Evolutionary conservation across 2,888 invertebrate species (phyloP).

Genomic region (Cheilosia variabilis): DNA sequence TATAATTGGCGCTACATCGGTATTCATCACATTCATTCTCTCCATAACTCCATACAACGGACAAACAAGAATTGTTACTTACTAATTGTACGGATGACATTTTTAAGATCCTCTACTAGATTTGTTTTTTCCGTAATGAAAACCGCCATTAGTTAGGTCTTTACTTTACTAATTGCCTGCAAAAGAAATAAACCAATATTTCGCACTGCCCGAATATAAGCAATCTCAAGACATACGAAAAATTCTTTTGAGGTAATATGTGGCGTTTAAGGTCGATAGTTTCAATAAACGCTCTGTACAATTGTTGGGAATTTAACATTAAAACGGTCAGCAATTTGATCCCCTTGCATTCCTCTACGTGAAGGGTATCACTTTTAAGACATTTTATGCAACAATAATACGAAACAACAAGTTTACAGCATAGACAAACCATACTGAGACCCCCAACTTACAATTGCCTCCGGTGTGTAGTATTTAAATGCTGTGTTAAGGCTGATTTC

Average conservation of each 20-base stretch:
- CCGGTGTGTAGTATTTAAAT: too few species aligned
- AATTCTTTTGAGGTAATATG: conserved; percentile 20
- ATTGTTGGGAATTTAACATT: conserved; percentile 40
- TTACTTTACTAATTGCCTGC: conserved; percentile 32
- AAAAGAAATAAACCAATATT: neutral
- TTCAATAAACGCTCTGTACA: conserved; percentile 33
- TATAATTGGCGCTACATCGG: conserved; percentile 1
- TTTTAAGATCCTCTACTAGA: conserved; percentile 16
- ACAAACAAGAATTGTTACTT: too few species aligned
- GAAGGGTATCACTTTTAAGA: conserved; percentile 19
- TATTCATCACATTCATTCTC: conserved; percentile 20
- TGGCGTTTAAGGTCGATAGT: conserved; percentile 16
- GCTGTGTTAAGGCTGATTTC: too few species aligned
- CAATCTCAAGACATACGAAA: conserved; percentile 7
- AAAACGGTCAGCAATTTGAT: conserved; percentile 25
- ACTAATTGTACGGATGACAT: neutral
- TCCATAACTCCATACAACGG: too few species aligned
- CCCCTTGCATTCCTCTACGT: conserved; percentile 48
- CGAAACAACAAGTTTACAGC: too few species aligned
- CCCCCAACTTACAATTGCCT: too few species aligned
- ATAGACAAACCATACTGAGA: too few species aligned
- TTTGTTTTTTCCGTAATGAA: conserved; percentile 43
- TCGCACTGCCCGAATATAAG: too few species aligned
- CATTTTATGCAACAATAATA: conserved; percentile 33
- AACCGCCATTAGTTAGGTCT: conserved; percentile 17